Percentiles rank a stretch among this genome's conserved stretches.
Evolutionary conservation across 2,113 vertebrate species (phyloP).

Genomic region (Pachycephala philippinensis): DNA sequence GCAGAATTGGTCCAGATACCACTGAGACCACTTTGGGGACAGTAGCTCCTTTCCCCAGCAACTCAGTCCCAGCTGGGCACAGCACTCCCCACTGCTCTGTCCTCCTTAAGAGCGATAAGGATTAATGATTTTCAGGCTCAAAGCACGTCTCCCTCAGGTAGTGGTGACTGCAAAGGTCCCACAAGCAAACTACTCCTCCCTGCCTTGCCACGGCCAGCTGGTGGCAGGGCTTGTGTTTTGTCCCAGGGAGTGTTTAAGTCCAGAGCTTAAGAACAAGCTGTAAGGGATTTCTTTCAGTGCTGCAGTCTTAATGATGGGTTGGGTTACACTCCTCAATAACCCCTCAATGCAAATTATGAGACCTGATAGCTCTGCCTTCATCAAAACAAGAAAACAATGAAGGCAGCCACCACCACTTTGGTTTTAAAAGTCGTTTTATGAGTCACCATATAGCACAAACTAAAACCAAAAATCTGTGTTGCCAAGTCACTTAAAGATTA

Average conservation of each 20-base stretch:
- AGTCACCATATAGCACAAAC: background rate
- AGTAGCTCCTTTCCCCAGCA: background rate
- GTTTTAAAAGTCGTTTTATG: background rate
- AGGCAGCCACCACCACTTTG: background rate
- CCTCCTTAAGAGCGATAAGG: fast-evolving
- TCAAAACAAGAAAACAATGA: background rate
- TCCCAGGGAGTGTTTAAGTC: background rate
- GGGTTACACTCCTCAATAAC: background rate
- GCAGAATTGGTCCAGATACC: background rate
- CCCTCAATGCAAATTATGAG: fast-evolving
- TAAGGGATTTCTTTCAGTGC: background rate
- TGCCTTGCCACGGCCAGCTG: background rate
- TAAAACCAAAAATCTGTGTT: background rate
- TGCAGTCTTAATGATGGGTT: background rate
- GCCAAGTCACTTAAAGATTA: background rate
- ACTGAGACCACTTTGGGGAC: background rate
- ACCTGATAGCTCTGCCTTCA: background rate
- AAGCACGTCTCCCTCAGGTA: fast-evolving
- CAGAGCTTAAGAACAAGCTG: background rate
- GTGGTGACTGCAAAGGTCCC: background rate
- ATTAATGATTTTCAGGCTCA: background rate
- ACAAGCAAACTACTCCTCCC: background rate
- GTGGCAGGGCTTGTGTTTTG: background rate
- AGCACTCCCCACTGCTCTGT: background rate
- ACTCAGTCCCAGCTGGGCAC: background rate